phyloP scores from a whole-genome alignment of 2,113 vertebrate species.

The Alces alces region DNA sequence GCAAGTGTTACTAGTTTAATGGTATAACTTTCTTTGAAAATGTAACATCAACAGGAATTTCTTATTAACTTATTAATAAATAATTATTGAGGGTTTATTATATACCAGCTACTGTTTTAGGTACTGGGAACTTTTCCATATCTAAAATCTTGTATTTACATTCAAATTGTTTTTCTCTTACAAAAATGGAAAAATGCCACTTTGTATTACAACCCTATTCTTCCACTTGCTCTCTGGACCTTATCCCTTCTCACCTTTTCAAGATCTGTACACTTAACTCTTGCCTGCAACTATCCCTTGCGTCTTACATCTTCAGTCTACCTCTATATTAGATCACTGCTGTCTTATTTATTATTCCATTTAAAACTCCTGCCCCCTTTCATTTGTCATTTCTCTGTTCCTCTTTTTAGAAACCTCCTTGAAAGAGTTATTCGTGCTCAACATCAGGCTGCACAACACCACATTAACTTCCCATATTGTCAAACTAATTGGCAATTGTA shows the following conservation, averaged over 20 bases:
- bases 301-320: neutral
- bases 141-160: neutral
- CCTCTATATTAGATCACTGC: neutral
- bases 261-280: neutral
- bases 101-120: neutral
- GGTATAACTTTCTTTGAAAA: neutral
- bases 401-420: neutral
- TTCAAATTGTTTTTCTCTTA: neutral
- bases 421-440: neutral
- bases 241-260: neutral
- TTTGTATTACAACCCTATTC: neutral
- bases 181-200: neutral
- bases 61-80: neutral
- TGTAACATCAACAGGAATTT: neutral
- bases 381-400: neutral
- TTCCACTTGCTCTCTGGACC: neutral
- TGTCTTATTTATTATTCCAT: neutral
- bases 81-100: neutral
- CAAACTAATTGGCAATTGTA: neutral
- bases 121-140: neutral
- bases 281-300: neutral
- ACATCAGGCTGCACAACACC: neutral
- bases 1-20: neutral
- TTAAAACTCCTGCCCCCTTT: neutral
- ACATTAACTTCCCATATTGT: neutral